Evolutionary conservation across 2,113 vertebrate species (phyloP).

Genomic region (Prietella phreatophila): DNA sequence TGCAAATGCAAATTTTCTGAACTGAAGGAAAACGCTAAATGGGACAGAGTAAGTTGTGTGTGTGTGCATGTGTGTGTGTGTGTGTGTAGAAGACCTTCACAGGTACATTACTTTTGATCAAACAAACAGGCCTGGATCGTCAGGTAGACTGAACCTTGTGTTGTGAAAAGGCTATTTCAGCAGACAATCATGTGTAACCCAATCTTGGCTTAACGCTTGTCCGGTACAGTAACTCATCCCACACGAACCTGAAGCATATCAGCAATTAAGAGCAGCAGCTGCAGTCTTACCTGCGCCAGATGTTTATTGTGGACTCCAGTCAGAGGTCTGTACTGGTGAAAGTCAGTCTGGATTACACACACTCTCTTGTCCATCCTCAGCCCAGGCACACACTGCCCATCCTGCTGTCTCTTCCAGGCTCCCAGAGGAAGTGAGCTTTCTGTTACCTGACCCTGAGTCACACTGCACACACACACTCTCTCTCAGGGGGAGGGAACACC

Average conservation of each 20-base stretch:
- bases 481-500: slow-evolving; percentile 58
- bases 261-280: slow-evolving; percentile 30
- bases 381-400: slow-evolving; percentile 61
- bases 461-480: slow-evolving; percentile 42
- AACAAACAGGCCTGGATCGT: background rate
- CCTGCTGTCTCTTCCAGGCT: slow-evolving; percentile 63
- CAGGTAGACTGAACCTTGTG: background rate
- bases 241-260: background rate
- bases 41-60: background rate
- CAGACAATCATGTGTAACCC: slow-evolving; percentile 5
- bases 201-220: background rate
- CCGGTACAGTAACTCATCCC: background rate
- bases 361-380: slow-evolving; percentile 71
- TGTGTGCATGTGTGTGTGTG: slow-evolving; percentile 15
- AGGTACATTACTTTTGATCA: slow-evolving; percentile 8
- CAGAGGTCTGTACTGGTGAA: slow-evolving; percentile 76
- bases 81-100: slow-evolving; percentile 14
- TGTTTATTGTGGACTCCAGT: slow-evolving; percentile 59
- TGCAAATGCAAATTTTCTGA: background rate
- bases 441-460: slow-evolving; percentile 72
- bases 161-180: slow-evolving; percentile 5
- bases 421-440: slow-evolving; percentile 59
- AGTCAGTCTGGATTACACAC: slow-evolving; percentile 80
- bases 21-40: slow-evolving; percentile 7
- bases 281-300: slow-evolving; percentile 69